Evolutionary conservation across 2,888 invertebrate species (phyloP), one percentile per base, ranked within the genome.

Genomic region (Scaptomyza caliginosa): DNA sequence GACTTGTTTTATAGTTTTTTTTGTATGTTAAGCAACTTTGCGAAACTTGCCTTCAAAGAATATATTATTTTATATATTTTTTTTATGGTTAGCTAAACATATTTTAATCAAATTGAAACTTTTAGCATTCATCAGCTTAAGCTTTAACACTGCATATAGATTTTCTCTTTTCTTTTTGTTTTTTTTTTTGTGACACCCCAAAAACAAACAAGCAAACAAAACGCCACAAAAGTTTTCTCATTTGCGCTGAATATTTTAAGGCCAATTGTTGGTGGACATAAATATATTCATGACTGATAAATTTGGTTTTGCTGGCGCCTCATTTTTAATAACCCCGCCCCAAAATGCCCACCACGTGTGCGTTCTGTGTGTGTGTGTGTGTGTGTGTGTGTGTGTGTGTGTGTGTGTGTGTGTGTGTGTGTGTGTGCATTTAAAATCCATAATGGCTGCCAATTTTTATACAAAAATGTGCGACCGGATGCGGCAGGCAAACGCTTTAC

Each of bases 201-300:
- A 28, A 43, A 38, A 26, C n/a, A n/a, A n/a, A n/a, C n/a, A 48
- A 58, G 32, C 30, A 16, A 52, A 32, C 17, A 28, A 28, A 66
- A 58, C 48, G 26, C 21, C 38, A 42, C 55, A 69, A 69, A 73
- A 72, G 55, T 72, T 72, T 72, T 73, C 71, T 68, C 73, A 74
- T 73, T 73, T 73, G 46, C 73, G 66, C 74, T 66, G 74, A 60
- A 73, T 73, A 73, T 74, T 73, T 73, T 74, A 66, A 55, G 54
- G 74, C 58, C 56, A 60, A 72, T 59, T 46, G 64, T 59, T 60
- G 16, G 17, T 11, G 19, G 10, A 16, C 17, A 1, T n/a, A 30
- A 62, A 49, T 34, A 51, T 50, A 67, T 49, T 34, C 51, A 67
- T 67, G 51, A 48, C 50, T 70, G 55, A 59, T 46, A 49, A 72